Evolutionary conservation across 2,113 vertebrate species (phyloP).

Genomic region (Epinephelus cyanopodus): DNA sequence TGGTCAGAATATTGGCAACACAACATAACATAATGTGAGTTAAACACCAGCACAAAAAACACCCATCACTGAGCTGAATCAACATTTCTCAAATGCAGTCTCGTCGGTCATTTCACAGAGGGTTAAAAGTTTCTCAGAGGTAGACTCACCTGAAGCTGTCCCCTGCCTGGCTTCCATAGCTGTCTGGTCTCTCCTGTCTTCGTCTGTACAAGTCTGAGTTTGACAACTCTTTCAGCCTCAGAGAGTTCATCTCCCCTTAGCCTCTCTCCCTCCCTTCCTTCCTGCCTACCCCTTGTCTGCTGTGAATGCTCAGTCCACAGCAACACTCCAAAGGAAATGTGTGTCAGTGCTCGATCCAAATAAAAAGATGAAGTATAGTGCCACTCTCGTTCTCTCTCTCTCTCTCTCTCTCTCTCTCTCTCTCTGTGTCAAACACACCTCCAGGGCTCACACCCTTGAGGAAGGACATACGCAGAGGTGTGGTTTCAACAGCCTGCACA

Average conservation of each 20-base stretch:
- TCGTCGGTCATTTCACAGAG: background rate
- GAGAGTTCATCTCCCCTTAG: conserved; percentile 89
- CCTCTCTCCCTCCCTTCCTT: conserved; percentile 53
- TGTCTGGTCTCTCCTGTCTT: conserved; percentile 92
- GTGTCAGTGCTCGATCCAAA: conserved; percentile 2
- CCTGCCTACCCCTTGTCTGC: conserved; percentile 39
- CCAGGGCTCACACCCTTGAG: conserved; percentile 83
- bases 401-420: conserved; percentile 55
- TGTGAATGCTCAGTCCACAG: conserved; percentile 26
- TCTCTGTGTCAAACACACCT: conserved; percentile 79
- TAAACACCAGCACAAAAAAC: background rate
- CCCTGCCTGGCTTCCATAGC: conserved; percentile 83
- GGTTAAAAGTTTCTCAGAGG: background rate
- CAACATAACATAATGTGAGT: background rate
- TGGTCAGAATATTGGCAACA: background rate
- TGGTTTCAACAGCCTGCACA: conserved; percentile 82
- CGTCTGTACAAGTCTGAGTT: conserved; percentile 94
- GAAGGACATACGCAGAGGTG: conserved; percentile 79
- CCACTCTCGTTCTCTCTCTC: conserved; percentile 57
- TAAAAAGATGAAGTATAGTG: conserved; percentile 30
- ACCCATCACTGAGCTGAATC: background rate
- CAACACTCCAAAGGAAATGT: conserved; percentile 2
- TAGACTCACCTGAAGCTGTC: conserved; percentile 89
- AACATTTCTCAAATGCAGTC: background rate
- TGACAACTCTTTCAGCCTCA: conserved; percentile 93